Base-by-base conservation (phyloP, 2,888 invertebrate species). In the Ennomos quercinarius region DNA sequence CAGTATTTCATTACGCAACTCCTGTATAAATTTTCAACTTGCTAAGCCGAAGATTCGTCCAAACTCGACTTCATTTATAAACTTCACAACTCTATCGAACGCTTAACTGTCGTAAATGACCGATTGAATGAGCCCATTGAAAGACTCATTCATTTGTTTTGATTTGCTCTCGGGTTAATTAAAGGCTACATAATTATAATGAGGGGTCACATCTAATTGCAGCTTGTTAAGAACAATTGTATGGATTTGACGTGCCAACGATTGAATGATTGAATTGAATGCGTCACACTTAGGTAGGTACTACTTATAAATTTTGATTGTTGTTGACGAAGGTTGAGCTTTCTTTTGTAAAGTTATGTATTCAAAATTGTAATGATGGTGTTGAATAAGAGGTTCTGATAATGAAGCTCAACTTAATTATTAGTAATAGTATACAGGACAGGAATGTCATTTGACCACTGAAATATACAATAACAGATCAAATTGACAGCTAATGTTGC, bases 61-160 rank as follows among this genome's bases (percentile, higher is more conserved):
- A 8, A 12, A 51, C 41, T 36, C 42, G 50, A 17, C 13, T n/a
- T 17, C 37, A 10, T 3, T 10, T 12, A 36, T 35, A 9, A 10
- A 17, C 48, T 5, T 1, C 39, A 17, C 39, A 39, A 37, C 1
- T 9, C 43, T 46, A 46, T 42, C 47, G 34, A 52, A 45, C 10
- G 4, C 40, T 13, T 12, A 6, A 46, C 46, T 57, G 53, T 45
- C 58, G 37, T 42, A 37, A 50, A 42, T 50, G 49, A 54, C 11
- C 40, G 37, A 50, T 54, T 54, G 54, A 54, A 50, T 53, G 54
- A 10, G 17, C 2, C 49, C 10, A 59, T 59, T 54, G 11, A 54
- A 38, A n/a, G 49, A 47, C 10, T 50, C 48, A 12, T 54, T 59
- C 41, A 46, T 46, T 50, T 50, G 45, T 59, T 59, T 44, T 50